Conservation (phyloP, 2,113 vertebrate genomes). For the Melanostigma gelatinosum region DNA sequence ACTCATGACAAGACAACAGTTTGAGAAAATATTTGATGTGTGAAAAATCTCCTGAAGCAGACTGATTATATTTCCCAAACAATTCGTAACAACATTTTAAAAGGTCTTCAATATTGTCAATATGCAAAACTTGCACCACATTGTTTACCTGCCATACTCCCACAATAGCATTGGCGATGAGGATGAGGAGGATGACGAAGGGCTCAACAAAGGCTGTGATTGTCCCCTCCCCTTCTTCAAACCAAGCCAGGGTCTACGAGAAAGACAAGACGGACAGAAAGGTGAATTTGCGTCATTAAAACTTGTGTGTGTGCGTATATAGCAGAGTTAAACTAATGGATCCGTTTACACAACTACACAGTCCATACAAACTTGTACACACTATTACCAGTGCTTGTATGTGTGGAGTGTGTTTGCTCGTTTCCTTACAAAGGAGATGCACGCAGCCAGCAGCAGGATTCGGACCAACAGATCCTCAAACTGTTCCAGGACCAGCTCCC, state of each 20-base stretch:
- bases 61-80: not conserved
- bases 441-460: conserved; percentile 84
- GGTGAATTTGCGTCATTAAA: not conserved
- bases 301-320: not conserved
- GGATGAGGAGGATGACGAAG: conserved; percentile 87
- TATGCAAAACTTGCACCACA: not conserved
- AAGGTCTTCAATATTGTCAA: not conserved
- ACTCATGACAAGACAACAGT: not conserved
- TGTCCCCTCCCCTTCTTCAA: conserved; percentile 85
- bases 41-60: not conserved
- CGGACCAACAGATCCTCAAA: conserved; percentile 86
- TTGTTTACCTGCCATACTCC: conserved; percentile 85
- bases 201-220: conserved; percentile 87
- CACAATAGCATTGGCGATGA: conserved; percentile 86
- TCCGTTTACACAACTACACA: not conserved
- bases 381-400: not conserved
- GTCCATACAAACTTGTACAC: not conserved
- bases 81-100: not conserved
- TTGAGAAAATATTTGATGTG: not conserved
- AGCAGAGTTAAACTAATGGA: not conserved
- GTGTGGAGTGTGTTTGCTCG: not conserved
- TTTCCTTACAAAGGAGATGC: conserved; percentile 86
- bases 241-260: conserved; percentile 84
- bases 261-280: conserved; percentile 22
- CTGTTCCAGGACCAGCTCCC: conserved; percentile 85